Evolutionary conservation across 2,888 invertebrate genomes (phyloP).

Genomic region (Sicus ferrugineus): DNA sequence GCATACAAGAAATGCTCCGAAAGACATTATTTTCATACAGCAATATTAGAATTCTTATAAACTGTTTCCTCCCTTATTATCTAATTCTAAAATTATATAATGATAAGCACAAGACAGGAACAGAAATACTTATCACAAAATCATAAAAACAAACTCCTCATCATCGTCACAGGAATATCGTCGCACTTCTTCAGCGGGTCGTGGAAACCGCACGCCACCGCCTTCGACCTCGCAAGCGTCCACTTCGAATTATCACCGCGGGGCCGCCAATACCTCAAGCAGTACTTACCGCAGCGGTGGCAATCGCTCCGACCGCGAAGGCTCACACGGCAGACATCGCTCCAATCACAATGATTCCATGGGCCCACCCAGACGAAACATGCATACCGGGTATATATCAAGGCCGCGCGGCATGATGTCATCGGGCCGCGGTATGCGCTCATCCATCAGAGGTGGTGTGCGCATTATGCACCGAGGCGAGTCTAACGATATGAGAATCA

Average conservation of each 20-base stretch:
- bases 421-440: slow-evolving; percentile 54
- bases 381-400: slow-evolving; percentile 56
- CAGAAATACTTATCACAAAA: slow-evolving; percentile 40
- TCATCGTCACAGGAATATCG: slow-evolving; percentile 63
- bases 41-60: slow-evolving; percentile 27
- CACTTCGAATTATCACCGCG: slow-evolving; percentile 51
- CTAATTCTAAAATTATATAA: slow-evolving; percentile 34
- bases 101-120: slow-evolving; percentile 34
- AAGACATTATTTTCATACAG: slow-evolving; percentile 23
- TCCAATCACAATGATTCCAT: slow-evolving; percentile 57
- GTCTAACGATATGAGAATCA: slow-evolving; percentile 59
- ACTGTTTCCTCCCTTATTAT: slow-evolving; percentile 37
- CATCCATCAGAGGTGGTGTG: slow-evolving; percentile 52
- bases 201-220: slow-evolving; percentile 60
- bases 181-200: slow-evolving; percentile 56
- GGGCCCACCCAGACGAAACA: slow-evolving; percentile 62
- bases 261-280: slow-evolving; percentile 43
- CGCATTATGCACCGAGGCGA: slow-evolving; percentile 57
- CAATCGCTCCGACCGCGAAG: slow-evolving; percentile 47
- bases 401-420: slow-evolving; percentile 55
- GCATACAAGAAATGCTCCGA: slow-evolving; percentile 23
- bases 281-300: slow-evolving; percentile 47
- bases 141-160: slow-evolving; percentile 57
- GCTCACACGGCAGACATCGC: slow-evolving; percentile 51
- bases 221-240: slow-evolving; percentile 56